phyloP scores from a whole-genome alignment of 2,888 invertebrate species.

The Brachypalpus laphriformis region DNA sequence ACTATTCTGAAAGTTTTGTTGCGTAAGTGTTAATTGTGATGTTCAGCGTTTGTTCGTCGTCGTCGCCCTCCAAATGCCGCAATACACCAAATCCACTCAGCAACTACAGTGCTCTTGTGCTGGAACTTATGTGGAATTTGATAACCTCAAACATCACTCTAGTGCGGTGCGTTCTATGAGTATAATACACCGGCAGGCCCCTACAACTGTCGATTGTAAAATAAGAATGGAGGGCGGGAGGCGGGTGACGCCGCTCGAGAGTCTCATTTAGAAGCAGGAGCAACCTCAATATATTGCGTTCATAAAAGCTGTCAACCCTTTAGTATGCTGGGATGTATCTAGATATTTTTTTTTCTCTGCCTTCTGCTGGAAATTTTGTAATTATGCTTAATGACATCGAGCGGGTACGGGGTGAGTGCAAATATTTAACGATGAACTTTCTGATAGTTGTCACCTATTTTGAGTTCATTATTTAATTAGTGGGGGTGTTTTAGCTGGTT shows the following conservation, averaged over 20 bases:
- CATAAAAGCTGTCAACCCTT: constrained; percentile 41
- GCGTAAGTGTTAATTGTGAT: constrained; percentile 71
- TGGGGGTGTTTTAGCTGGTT: constrained; percentile 27
- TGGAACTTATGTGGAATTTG: constrained; percentile 52
- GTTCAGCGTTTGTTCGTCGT: constrained; percentile 15
- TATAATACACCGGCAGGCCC: constrained; percentile 18
- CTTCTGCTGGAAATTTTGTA: constrained; percentile 35
- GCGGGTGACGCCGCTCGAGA: not conserved
- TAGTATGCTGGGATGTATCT: constrained; percentile 3
- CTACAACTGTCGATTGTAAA: constrained; percentile 46
- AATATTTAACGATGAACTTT: constrained; percentile 64
- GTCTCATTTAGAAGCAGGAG: constrained; percentile 6
- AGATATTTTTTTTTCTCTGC: not conserved
- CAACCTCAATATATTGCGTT: constrained; percentile 3
- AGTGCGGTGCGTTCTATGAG: constrained; percentile 33
- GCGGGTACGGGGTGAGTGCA: constrained; percentile 12
- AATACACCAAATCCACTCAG: constrained; percentile 31
- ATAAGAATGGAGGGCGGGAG: not conserved
- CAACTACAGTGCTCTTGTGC: constrained; percentile 18
- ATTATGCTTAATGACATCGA: constrained; percentile 60
- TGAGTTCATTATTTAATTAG: constrained; percentile 71
- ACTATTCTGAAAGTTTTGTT: constrained; percentile 66
- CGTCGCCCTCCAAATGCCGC: not conserved
- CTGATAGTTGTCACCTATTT: constrained; percentile 71
- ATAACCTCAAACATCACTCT: constrained; percentile 63